These are phyloP conservation scores for Arrhopalites spinosus DNA, from an alignment of 2,888 invertebrate species.

Conservation along the genomic window DNA sequence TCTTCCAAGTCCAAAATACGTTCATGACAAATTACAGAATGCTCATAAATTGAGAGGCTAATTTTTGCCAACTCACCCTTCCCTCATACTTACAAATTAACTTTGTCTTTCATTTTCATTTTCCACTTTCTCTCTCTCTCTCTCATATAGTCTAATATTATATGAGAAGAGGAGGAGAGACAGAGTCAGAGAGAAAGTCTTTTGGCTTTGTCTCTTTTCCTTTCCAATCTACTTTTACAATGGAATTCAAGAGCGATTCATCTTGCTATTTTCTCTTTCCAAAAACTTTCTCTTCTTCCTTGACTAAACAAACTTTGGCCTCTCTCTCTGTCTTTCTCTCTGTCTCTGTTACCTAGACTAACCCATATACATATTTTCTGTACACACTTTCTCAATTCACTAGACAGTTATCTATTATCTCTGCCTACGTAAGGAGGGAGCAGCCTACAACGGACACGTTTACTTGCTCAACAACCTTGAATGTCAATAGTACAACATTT, in stretches of 20 bases:
- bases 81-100: constrained; percentile 17
- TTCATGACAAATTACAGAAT: constrained; percentile 26
- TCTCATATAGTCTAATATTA: not conserved
- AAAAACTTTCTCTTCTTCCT: constrained; percentile 5
- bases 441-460: not conserved
- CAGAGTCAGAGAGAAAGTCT: not conserved
- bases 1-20: not conserved
- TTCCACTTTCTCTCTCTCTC: not conserved
- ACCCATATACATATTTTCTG: not conserved
- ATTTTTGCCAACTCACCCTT: constrained; percentile 30
- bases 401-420: constrained; percentile 28
- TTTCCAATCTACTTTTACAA: constrained; percentile 31
- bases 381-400: constrained; percentile 17
- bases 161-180: not conserved
- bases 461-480: not conserved
- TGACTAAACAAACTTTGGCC: no score
- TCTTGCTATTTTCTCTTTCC: constrained; percentile 23
- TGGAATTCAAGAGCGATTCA: constrained; percentile 32
- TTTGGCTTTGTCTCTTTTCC: constrained; percentile 4
- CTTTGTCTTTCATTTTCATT: constrained; percentile 4
- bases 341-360: not conserved
- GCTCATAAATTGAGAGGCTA: constrained; percentile 34
- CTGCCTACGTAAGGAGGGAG: no score
- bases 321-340: not conserved
- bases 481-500: no score